A percentile compares a stretch with the other conserved stretches of the same genome.
Evolutionary conservation across 2,797 vertebrate genomes (phyloP).

Genomic region (Propithecus perrieri): DNA sequence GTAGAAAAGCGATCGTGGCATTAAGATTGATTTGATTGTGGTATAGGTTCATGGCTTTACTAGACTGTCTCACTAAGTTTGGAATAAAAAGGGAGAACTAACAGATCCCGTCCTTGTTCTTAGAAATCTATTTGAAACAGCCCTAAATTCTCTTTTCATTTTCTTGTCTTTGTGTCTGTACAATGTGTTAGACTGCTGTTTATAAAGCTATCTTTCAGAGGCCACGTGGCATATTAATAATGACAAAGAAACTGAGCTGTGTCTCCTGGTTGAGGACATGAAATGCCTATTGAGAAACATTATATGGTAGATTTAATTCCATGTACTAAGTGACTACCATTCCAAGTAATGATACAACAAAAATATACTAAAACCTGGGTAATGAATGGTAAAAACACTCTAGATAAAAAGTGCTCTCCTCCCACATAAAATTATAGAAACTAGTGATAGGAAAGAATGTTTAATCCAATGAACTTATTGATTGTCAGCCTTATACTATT

Average conservation of each 20-base stretch:
- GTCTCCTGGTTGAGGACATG: not conserved
- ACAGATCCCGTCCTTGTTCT: not conserved
- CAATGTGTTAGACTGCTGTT: not conserved
- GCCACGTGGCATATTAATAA: not conserved
- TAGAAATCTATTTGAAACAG: not conserved
- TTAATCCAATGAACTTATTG: not conserved
- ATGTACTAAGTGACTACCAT: not conserved
- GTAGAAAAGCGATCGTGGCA: not conserved
- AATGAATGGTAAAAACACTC: not conserved
- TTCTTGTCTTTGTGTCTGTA: not conserved
- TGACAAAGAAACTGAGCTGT: not conserved
- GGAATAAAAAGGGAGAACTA: not conserved
- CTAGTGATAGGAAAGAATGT: not conserved
- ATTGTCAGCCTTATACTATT: not conserved
- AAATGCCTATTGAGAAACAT: not conserved
- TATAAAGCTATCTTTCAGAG: conserved; percentile 2
- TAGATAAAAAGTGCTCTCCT: not conserved
- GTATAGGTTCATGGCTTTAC: not conserved
- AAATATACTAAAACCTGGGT: not conserved
- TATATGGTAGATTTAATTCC: not conserved
- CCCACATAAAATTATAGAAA: not conserved
- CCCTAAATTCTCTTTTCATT: not conserved
- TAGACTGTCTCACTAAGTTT: not conserved
- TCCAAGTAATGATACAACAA: not conserved
- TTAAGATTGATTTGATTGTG: not conserved